A percentile compares a stretch with the other conserved stretches of the same genome.
These are phyloP conservation scores for Drosophila subobscura DNA, from an alignment of 1,140 invertebrate species.

Conservation along the genomic window DNA sequence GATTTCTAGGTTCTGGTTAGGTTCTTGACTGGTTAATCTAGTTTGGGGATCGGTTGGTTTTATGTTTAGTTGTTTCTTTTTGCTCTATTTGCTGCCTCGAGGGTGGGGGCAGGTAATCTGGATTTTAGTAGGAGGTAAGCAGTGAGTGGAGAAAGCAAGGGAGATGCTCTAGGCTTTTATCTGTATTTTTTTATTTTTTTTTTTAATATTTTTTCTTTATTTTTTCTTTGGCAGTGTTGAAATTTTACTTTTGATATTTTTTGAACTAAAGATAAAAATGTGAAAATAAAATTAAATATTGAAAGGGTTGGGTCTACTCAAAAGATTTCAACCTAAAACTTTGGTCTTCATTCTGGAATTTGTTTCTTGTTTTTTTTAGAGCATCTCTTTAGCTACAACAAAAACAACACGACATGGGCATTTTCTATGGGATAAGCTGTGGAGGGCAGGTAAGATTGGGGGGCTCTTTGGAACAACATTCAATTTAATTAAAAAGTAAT, in stretches of 20 bases:
- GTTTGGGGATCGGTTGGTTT: conserved; percentile 38
- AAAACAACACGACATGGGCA: conserved; percentile 17
- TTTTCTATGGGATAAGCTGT: conserved; percentile 10
- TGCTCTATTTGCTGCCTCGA: conserved; percentile 10
- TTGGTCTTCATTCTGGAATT: not conserved
- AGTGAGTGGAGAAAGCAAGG: conserved; percentile 9
- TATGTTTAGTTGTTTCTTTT: conserved; percentile 20
- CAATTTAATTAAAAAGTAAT: conserved; percentile 29
- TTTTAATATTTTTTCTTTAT: conserved; percentile 16
- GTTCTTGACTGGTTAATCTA: conserved; percentile 40
- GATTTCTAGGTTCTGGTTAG: conserved; percentile 40
- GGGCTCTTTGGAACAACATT: conserved; percentile 44
- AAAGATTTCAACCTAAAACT: conserved; percentile 1
- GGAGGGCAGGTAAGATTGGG: not conserved
- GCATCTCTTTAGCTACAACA: conserved; percentile 51
- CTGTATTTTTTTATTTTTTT: conserved; percentile 16
- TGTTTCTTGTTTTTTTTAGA: conserved; percentile 36
- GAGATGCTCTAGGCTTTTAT: conserved; percentile 54
- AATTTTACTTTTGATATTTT: conserved; percentile 55
- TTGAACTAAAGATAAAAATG: not conserved
- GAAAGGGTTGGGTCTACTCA: too few relatives aligned
- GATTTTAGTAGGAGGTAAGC: conserved; percentile 26
- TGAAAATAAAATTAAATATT: not conserved
- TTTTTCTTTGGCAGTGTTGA: conserved; percentile 59
- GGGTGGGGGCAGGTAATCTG: conserved; percentile 16